These are phyloP conservation scores for Hirudo medicinalis DNA, from an alignment of 1,140 invertebrate species.

Conservation along the genomic window DNA sequence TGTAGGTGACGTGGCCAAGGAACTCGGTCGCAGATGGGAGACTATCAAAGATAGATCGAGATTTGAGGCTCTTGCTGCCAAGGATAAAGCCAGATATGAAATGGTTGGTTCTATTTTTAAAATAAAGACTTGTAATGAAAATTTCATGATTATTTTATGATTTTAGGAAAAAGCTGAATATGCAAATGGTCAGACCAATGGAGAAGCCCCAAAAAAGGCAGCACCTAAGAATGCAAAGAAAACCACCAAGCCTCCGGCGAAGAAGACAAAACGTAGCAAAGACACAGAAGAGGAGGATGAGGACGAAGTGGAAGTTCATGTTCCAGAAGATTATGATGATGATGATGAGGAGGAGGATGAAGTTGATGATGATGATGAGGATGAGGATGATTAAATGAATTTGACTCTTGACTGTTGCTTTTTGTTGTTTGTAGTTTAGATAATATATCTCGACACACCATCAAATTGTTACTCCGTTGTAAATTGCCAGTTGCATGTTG, in stretches of 20 bases:
- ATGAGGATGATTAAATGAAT: not conserved
- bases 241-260: not conserved
- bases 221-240: constrained; percentile 1
- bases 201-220: constrained; percentile 8
- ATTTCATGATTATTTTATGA: constrained; percentile 8
- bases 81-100: constrained; percentile 88
- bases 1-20: constrained; percentile 94
- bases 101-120: constrained; percentile 27
- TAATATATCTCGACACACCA: too few relatives aligned
- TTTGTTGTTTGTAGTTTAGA: not conserved
- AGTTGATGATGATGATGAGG: constrained; percentile 14
- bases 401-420: not conserved
- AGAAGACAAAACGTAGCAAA: constrained; percentile 14
- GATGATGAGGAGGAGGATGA: constrained; percentile 18
- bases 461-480: too few relatives aligned
- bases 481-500: too few relatives aligned
- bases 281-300: constrained; percentile 21
- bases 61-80: constrained; percentile 82
- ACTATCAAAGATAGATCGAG: constrained; percentile 68
- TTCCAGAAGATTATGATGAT: constrained; percentile 20
- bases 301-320: constrained; percentile 26
- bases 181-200: not conserved
- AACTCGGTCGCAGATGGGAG: constrained; percentile 87
- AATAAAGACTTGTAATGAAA: not conserved
- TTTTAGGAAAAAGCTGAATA: constrained; percentile 11